Percentiles rank a stretch among this genome's conserved stretches.
These are phyloP conservation scores for Tetheella fluctuosa DNA, from an alignment of 2,888 invertebrate species.

Conservation along the genomic window DNA sequence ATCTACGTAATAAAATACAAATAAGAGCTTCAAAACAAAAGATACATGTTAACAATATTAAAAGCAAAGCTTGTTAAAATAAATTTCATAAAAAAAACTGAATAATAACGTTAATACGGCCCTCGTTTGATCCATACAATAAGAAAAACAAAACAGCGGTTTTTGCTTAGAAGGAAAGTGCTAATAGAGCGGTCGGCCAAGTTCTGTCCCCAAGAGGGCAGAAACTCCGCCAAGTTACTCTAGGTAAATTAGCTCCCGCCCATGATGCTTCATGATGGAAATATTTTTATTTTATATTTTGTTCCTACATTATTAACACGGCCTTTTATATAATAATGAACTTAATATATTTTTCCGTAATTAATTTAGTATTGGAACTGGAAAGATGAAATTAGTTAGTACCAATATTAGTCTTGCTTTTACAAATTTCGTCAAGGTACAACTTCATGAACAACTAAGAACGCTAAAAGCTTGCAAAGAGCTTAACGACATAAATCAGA, in stretches of 20 bases:
- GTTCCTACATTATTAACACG: slow-evolving; percentile 31
- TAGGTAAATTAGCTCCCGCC: slow-evolving; percentile 49
- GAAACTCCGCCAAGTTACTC: slow-evolving; percentile 32
- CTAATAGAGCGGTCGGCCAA: slow-evolving; percentile 42
- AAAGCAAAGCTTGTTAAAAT: too few species aligned
- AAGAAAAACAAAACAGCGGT: slow-evolving; percentile 26
- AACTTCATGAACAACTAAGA: slow-evolving; percentile 16
- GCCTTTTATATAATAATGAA: neutral
- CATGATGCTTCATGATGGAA: slow-evolving; percentile 45
- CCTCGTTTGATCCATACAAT: slow-evolving; percentile 16
- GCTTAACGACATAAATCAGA: slow-evolving; percentile 11
- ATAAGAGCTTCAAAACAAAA: too few species aligned
- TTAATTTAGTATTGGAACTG: neutral
- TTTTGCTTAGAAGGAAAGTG: slow-evolving; percentile 36
- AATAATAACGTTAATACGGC: slow-evolving; percentile 2
- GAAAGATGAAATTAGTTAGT: neutral
- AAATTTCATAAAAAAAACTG: neutral
- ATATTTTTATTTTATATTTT: slow-evolving; percentile 39
- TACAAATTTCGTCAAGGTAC: neutral
- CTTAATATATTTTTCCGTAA: neutral
- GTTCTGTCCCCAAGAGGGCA: slow-evolving; percentile 33
- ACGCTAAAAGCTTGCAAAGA: slow-evolving; percentile 13
- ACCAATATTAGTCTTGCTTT: neutral
- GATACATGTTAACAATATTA: too few species aligned
- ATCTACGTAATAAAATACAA: too few species aligned